Evolutionary conservation across 1,140 invertebrate genomes (phyloP).

Genomic region (Conus ventricosus): DNA sequence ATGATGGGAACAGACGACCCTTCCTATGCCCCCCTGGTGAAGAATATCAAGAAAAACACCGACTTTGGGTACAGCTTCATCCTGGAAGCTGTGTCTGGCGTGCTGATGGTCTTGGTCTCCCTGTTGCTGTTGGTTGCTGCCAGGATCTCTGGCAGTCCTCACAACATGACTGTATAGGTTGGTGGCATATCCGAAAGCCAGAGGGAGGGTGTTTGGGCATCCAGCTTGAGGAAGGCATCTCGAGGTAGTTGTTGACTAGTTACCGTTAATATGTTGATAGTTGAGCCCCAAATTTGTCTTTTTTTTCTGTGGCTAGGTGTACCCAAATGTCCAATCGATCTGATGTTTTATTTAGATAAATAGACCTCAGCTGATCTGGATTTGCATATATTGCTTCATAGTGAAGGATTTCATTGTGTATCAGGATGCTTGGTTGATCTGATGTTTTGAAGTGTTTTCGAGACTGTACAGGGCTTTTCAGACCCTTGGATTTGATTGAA

Average conservation of each 20-base stretch:
- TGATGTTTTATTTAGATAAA: too few relatives aligned
- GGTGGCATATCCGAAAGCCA: too few relatives aligned
- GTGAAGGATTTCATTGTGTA: background rate
- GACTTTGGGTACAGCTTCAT: conserved; percentile 17
- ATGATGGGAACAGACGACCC: background rate
- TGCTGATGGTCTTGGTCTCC: background rate
- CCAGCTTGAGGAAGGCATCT: too few relatives aligned
- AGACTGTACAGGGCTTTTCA: too few relatives aligned
- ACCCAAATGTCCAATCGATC: too few relatives aligned
- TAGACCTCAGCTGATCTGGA: background rate
- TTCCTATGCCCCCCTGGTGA: background rate
- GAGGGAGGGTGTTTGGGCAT: too few relatives aligned
- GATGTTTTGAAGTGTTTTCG: too few relatives aligned
- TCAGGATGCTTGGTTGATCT: too few relatives aligned
- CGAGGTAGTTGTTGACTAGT: too few relatives aligned
- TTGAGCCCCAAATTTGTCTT: background rate
- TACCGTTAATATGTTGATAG: too few relatives aligned
- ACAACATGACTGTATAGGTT: conserved; percentile 17
- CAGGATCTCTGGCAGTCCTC: background rate
- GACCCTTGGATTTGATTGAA: too few relatives aligned
- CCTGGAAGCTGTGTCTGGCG: conserved; percentile 19
- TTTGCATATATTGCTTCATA: background rate
- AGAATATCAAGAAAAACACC: conserved; percentile 18
- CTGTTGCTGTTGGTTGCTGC: background rate
- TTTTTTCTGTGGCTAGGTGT: background rate